phyloP scores from a whole-genome alignment of 1,140 invertebrate species.

The Diprion similis region DNA sequence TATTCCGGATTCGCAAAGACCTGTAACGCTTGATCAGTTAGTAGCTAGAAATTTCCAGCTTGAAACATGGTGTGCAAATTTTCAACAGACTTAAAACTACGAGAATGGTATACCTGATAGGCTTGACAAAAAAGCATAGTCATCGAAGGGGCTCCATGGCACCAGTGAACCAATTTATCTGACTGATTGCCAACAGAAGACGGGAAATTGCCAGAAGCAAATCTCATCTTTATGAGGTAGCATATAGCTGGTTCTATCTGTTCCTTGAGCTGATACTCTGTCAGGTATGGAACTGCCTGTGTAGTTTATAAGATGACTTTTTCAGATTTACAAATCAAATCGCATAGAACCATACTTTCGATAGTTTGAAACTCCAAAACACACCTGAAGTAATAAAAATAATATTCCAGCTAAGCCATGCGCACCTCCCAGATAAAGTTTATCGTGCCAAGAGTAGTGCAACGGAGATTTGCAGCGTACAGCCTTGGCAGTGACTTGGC shows the following conservation, averaged over 20 bases:
- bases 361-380: not conserved
- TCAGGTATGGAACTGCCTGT: slow-evolving; percentile 65
- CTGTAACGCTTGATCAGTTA: slow-evolving; percentile 53
- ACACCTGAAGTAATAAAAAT: slow-evolving; percentile 80
- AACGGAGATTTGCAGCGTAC: slow-evolving; percentile 68
- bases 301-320: slow-evolving; percentile 28
- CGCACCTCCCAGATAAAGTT: slow-evolving; percentile 85
- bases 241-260: slow-evolving; percentile 71
- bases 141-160: slow-evolving; percentile 92
- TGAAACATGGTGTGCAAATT: slow-evolving; percentile 10
- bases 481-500: slow-evolving; percentile 64
- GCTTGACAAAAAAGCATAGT: slow-evolving; percentile 78
- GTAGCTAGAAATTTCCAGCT: not conserved
- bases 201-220: slow-evolving; percentile 84
- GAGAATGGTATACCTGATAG: slow-evolving; percentile 68
- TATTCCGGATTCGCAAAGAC: slow-evolving; percentile 78
- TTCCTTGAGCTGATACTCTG: slow-evolving; percentile 63
- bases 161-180: slow-evolving; percentile 92
- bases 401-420: slow-evolving; percentile 89
- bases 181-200: slow-evolving; percentile 76
- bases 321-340: not conserved
- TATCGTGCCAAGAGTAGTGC: slow-evolving; percentile 89
- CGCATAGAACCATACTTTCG: slow-evolving; percentile 10
- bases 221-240: slow-evolving; percentile 67
- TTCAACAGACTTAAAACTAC: slow-evolving; percentile 10